Evolutionary conservation across 1,140 invertebrate genomes (phyloP).

Genomic region (Lamellibrachia luymesi): DNA sequence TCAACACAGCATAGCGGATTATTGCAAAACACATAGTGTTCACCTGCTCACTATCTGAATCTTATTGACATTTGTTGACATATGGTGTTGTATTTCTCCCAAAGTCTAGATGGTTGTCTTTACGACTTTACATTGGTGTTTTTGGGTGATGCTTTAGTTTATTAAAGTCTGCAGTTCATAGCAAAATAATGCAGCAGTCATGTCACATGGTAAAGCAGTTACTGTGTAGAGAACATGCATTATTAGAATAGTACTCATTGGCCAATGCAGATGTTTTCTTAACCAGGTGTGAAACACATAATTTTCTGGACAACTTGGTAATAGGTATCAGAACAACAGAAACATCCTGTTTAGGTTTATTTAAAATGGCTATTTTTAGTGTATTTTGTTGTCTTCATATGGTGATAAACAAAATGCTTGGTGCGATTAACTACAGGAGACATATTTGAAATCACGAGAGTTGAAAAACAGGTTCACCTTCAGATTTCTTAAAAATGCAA

Average conservation of each 20-base stretch:
- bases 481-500: neutral
- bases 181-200: neutral
- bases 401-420: neutral
- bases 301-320: neutral
- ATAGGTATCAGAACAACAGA: too few species aligned
- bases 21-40: too few species aligned
- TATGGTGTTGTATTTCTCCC: too few species aligned
- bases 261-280: neutral
- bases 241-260: neutral
- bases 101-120: too few species aligned
- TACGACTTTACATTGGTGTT: too few species aligned
- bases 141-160: too few species aligned
- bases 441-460: neutral
- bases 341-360: neutral
- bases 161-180: too few species aligned
- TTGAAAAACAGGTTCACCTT: neutral
- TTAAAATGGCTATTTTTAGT: neutral
- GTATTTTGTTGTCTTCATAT: neutral
- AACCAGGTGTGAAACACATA: neutral
- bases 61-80: too few species aligned
- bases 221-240: neutral
- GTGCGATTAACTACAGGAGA: too few species aligned
- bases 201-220: neutral
- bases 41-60: too few species aligned
- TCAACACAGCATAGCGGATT: too few species aligned